Conservation (phyloP, 92 coral and sea anemone species). For the Plumapathes pennacea region DNA sequence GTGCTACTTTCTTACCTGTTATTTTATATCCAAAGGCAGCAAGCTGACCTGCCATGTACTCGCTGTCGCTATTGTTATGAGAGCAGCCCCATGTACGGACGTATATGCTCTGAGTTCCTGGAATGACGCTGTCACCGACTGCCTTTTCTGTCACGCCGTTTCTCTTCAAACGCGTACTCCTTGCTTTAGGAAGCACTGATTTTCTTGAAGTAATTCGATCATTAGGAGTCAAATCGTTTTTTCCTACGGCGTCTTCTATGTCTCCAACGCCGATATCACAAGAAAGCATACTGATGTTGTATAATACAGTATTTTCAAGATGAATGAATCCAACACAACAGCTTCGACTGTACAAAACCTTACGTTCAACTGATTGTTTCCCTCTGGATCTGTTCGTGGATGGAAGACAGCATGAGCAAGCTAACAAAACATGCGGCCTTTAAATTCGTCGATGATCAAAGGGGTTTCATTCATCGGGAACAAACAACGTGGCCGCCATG, state of each 20-base stretch:
- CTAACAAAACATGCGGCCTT: too few relatives aligned
- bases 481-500: too few relatives aligned
- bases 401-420: too few relatives aligned
- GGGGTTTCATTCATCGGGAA: too few relatives aligned
- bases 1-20: slow-evolving; percentile 82
- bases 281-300: slow-evolving; percentile 60
- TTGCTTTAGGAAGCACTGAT: slow-evolving; percentile 75
- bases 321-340: too few relatives aligned
- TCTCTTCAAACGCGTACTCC: slow-evolving; percentile 17
- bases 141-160: slow-evolving; percentile 45
- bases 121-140: slow-evolving; percentile 83
- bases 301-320: too few relatives aligned
- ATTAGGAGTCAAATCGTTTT: slow-evolving; percentile 77
- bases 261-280: slow-evolving; percentile 77
- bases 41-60: slow-evolving; percentile 97
- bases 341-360: too few relatives aligned
- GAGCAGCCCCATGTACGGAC: slow-evolving; percentile 98
- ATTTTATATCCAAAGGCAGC: slow-evolving; percentile 96
- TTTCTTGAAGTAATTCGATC: slow-evolving; percentile 65
- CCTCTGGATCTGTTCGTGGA: too few relatives aligned
- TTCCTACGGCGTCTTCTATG: slow-evolving; percentile 87
- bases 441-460: too few relatives aligned
- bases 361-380: too few relatives aligned
- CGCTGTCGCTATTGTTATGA: slow-evolving; percentile 96
- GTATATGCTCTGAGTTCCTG: slow-evolving; percentile 93